phyloP scores from a whole-genome alignment of 2,113 vertebrate genomes.

The Sebastes schlegelii region DNA sequence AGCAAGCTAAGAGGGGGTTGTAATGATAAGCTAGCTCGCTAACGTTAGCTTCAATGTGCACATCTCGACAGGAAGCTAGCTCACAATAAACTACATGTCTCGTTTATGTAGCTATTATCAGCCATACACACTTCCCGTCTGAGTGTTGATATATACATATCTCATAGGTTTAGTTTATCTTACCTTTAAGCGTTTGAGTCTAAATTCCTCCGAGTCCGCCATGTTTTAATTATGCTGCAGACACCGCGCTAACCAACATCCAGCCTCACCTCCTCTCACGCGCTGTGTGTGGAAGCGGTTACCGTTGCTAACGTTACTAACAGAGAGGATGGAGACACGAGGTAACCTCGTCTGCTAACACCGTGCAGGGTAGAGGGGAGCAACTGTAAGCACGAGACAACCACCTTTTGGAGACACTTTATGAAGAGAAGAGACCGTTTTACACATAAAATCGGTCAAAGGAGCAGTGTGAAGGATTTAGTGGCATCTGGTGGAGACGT shows the following conservation, averaged over 20 bases:
- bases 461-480: background rate
- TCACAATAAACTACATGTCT: background rate
- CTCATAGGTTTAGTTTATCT: background rate
- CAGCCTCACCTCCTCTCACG: constrained; percentile 16
- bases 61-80: constrained; percentile 26
- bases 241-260: constrained; percentile 61
- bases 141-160: rapidly evolving
- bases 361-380: background rate
- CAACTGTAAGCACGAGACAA: background rate
- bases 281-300: no score
- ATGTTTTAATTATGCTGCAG: constrained; percentile 80
- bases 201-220: constrained; percentile 80
- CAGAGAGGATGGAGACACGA: background rate
- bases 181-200: constrained; percentile 77
- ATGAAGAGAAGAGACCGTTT: background rate
- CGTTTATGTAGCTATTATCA: background rate
- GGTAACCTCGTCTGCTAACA: background rate
- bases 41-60: constrained; percentile 56
- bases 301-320: background rate
- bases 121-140: no score
- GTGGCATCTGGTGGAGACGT: background rate
- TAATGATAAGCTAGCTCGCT: constrained; percentile 36
- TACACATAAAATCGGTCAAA: background rate
- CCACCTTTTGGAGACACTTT: no score
- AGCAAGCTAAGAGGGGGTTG: constrained; percentile 21